Evolutionary conservation across 2,888 invertebrate species (phyloP), one percentile per base, ranked within the genome.

Genomic region (Xestoiulus laeticollis): DNA sequence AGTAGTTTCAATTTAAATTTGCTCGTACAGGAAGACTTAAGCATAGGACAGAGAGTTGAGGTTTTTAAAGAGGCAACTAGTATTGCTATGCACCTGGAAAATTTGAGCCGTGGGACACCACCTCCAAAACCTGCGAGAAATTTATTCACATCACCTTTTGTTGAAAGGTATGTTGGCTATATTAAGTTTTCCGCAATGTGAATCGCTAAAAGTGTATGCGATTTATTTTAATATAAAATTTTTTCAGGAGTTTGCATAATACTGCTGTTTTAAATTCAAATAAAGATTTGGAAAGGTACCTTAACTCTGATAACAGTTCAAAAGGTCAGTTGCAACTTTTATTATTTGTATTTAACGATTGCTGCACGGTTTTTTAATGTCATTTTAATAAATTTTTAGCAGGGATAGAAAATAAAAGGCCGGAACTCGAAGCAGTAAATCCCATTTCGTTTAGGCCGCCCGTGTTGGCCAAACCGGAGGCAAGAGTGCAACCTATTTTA

Each of bases 51-150:
- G 32, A 32, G 68, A 38, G 87, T 59, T 12, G 87, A 87, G 38
- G 78, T 87, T 44, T 87, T 87, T 30, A 68, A 82, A 33, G 87
- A 87, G 26, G 87, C 87, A n/a, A 87, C 87, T 12, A 19, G 38
- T 38, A 38, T 87, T 43, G 87, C 87, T 82, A 82, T 87, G 33
- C 44, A 87, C 38, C 78, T 87, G 16, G 44, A 38, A 82, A 87
- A 38, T 38, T 82, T 43, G 22, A 82, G 78, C 16, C 82, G 84
- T 32, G 84, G 84, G 6, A 84, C 59, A 22, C 22, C 59, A 22
- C 59, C 59, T 68, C 22, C 22, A 22, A 68, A 68, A 68, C 59
- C 59, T 19, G 10, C 8, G 8, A 19, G 22, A 68, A 68, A 22
- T 10, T 10, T 68, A 6, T 68, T 68, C 22, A 68, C 59, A 22